Base-by-base conservation (phyloP, 2,797 vertebrate species). In the Cynodonichthys magdalenae region DNA sequence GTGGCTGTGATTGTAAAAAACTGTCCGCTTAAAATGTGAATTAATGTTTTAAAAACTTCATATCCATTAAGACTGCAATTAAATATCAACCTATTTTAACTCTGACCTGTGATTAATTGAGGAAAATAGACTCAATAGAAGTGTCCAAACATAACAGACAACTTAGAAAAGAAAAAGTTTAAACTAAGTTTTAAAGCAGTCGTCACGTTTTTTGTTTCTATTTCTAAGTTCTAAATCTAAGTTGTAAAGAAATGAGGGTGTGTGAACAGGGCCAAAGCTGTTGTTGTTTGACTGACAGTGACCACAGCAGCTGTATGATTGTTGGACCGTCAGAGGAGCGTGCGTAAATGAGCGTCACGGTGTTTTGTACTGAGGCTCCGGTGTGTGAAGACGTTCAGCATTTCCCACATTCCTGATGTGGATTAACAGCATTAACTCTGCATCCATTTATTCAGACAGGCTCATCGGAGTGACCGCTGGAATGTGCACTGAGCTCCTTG, bases 401-500 rank as follows among this genome's bases (percentile, higher is more conserved):
- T 66, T 72, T 66, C 53, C 60, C 63, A 76, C 79, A 85, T 86
- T 85, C 85, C 85, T 71, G 61, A 34, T 68, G 79, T 69, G 64
- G 75, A 79, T 28, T 27, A 62, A 70, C 71, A 47, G 63, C 72
- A 41, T 73, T 79, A 67, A 59, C 46, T 74, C 83, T 53, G 71
- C 53, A 34, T 74, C 73, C 58, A 68, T 48, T 82, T 75, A 71
- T 53, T 78, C 70, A 66, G 20, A 71, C 75, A 66, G 74, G 79
- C 75, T 84, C 67, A 82, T 79, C 69, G 44, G 62, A 79, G 77
- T 34, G 81, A 83, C 70, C 12, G 60, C 66, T 81, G 86, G 84
- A 83, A 87, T 88, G 83, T 79, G 62, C n/a, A 0, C 70, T 54
- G 72, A 85, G 77, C 73, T 81, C 66, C 80, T 79, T 74, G 79